Evolutionary conservation across 1,140 invertebrate genomes (phyloP).

Genomic region (Neodiprion pinetum): DNA sequence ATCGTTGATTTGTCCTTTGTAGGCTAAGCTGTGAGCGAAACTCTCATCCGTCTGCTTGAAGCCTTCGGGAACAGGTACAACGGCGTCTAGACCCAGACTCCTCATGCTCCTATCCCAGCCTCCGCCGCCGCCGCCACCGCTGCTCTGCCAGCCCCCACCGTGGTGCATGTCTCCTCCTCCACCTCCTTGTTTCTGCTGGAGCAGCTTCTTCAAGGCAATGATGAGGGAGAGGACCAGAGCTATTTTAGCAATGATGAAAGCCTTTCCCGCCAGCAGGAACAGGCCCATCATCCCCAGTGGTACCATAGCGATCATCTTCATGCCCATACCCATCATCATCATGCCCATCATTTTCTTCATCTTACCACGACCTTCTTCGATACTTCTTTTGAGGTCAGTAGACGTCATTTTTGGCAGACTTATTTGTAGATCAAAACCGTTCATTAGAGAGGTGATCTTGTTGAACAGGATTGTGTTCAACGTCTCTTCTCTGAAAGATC

Average conservation of each 20-base stretch:
- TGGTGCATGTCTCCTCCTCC: conserved; percentile 61
- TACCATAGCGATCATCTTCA: conserved; percentile 77
- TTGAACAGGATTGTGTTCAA: conserved; percentile 76
- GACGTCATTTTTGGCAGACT: conserved; percentile 74
- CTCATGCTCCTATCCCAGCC: conserved; percentile 65
- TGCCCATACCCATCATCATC: conserved; percentile 81
- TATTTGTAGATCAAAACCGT: conserved; percentile 76
- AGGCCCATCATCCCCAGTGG: conserved; percentile 76
- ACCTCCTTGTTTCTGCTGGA: conserved; percentile 69
- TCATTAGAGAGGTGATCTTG: conserved; percentile 72
- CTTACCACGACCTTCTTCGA: conserved; percentile 80
- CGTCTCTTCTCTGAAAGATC: conserved; percentile 68
- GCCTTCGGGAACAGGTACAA: conserved; percentile 57
- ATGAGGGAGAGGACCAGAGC: conserved; percentile 78
- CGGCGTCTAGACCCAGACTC: conserved; percentile 45
- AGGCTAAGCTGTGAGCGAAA: conserved; percentile 72
- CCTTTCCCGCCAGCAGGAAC: conserved; percentile 78
- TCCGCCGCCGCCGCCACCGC: conserved; percentile 59
- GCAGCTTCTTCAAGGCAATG: conserved; percentile 79
- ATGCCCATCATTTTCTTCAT: conserved; percentile 86
- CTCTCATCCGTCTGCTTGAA: conserved; percentile 48
- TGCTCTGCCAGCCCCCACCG: conserved; percentile 63
- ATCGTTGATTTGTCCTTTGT: conserved; percentile 62
- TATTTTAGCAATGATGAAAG: conserved; percentile 79
- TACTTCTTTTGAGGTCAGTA: conserved; percentile 70